These are phyloP conservation scores for Gulo gulo DNA, from an alignment of 2,113 vertebrate species.

Conservation along the genomic window DNA sequence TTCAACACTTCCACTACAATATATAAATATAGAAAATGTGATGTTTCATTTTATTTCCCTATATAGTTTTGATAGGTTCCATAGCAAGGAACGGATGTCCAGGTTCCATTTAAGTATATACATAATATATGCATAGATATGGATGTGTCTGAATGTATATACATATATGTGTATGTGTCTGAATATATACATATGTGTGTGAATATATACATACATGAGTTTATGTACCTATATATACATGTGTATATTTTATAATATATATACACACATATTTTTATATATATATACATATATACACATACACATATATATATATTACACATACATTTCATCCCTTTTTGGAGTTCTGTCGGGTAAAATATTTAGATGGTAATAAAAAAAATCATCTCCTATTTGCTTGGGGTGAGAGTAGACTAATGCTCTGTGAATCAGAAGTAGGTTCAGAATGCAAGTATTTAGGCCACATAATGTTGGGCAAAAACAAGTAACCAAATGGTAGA, in stretches of 20 bases:
- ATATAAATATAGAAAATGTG: background rate
- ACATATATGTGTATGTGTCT: background rate
- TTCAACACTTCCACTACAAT: slow-evolving; percentile 5
- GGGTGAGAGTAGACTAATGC: background rate
- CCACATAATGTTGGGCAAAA: background rate
- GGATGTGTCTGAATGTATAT: background rate
- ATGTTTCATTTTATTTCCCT: slow-evolving; percentile 40
- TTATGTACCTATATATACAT: background rate
- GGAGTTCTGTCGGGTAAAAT: slow-evolving; percentile 17
- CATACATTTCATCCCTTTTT: background rate
- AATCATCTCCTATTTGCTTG: slow-evolving; percentile 1
- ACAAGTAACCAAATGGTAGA: background rate
- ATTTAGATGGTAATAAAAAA: slow-evolving; percentile 39
- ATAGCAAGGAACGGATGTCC: background rate
- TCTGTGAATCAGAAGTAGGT: background rate
- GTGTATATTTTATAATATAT: background rate
- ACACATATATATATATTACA: background rate
- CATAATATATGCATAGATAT: background rate
- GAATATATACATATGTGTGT: background rate
- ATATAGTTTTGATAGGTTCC: background rate
- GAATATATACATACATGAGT: background rate
- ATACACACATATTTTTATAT: background rate
- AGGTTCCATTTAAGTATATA: slow-evolving; percentile 28
- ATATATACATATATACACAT: background rate
- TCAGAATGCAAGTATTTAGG: background rate